Conservation (phyloP, 2,888 invertebrate genomes). For the Polyommatus icarus region DNA sequence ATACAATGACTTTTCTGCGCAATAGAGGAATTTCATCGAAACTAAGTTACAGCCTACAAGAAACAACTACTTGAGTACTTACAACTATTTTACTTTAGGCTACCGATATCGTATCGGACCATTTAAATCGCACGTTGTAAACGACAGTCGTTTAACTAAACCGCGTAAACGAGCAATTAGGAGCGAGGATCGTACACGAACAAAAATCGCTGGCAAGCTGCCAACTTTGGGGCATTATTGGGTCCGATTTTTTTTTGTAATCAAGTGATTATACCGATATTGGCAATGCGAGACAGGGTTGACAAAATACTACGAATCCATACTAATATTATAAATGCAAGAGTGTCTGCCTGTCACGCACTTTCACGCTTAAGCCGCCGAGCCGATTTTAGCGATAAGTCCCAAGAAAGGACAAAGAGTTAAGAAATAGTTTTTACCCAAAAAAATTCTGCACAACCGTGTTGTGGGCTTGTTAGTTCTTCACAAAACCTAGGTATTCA, state of each 20-base stretch:
- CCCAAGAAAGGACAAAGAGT: too few relatives aligned
- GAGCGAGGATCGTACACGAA: neutral
- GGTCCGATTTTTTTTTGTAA: neutral
- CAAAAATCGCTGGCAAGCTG: neutral
- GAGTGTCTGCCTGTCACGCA: too few relatives aligned
- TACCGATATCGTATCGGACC: neutral
- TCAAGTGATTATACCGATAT: neutral
- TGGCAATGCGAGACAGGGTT: neutral
- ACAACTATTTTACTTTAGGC: neutral
- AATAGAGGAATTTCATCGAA: too few relatives aligned
- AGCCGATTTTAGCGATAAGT: too few relatives aligned
- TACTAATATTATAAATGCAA: too few relatives aligned
- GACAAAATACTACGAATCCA: neutral
- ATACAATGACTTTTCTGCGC: too few relatives aligned
- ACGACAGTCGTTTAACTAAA: neutral
- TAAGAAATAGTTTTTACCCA: neutral
- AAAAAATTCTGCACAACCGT: neutral
- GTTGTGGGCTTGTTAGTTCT: too few relatives aligned
- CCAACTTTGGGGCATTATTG: neutral
- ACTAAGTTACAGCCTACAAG: too few relatives aligned
- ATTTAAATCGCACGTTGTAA: neutral
- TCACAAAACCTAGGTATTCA: too few relatives aligned
- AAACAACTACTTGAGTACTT: too few relatives aligned
- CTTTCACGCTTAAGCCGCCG: too few relatives aligned
- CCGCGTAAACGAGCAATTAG: conserved; percentile 16